Evolutionary conservation across 2,113 vertebrate genomes (phyloP), one percentile per base, ranked within the genome.

Genomic region (Hymenochirus boettgeri): DNA sequence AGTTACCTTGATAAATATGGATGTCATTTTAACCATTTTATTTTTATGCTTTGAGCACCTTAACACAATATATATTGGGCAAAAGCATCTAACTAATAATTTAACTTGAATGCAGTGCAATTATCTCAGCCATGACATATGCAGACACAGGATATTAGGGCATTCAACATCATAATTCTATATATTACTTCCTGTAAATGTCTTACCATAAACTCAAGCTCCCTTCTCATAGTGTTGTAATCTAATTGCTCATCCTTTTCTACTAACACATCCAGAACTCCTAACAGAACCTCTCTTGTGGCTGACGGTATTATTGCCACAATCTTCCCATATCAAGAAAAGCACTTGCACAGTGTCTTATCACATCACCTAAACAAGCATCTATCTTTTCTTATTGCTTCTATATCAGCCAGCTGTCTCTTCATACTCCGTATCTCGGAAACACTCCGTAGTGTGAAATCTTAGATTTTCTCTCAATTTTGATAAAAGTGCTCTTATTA

Each of bases 391-490:
- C 31, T 69, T 46, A 69, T 69, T 69, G 56, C 35, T 69, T 59
- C 48, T 45, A 35, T 53, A 69, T 69, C 56, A 60, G 56, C 57
- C 57, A 69, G 65, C 65, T 69, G 65, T 69, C 65, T 69, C 65
- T 60, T 24, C 25, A n/a, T 52, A 24, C 48, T 21, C 46, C 24
- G 31, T 69, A 69, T 69, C 65, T 60, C 33, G 42, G 58, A 60
- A 69, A 19, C 47, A 69, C 57, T 45, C 52, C 19, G 26, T 60
- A 53, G 46, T 35, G 46, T 52, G 27, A 60, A 69, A 60, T 69
- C 57, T 69, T 19, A 52, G 65, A 60, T 53, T 53, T 57, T 69
- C 65, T 42, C 48, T 45, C 18, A 26, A 59, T 60, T 48, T 45
- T 60, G 48, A 59, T 69, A 67, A 37, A 67, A 52, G 25, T 42